Conservation (phyloP, 2,797 vertebrate species). For the Psittacula derbiana region DNA sequence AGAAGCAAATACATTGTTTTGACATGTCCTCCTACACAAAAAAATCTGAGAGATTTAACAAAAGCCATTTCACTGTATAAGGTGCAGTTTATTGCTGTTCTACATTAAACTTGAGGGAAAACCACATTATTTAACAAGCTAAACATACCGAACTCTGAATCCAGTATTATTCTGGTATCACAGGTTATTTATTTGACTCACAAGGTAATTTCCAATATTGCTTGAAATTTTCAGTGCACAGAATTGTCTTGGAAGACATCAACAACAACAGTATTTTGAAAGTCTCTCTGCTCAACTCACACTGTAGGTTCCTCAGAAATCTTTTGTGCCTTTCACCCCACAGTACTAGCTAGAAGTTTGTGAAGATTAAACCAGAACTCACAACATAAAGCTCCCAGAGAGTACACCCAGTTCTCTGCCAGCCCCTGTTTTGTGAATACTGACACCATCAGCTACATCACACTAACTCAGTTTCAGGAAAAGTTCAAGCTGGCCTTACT, state of each 20-base stretch:
- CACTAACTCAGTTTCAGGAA: background rate
- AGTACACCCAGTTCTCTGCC: background rate
- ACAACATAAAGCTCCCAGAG: background rate
- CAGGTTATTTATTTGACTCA: constrained; percentile 34
- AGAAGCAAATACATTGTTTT: constrained; percentile 26
- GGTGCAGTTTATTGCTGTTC: constrained; percentile 50
- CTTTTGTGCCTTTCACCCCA: background rate
- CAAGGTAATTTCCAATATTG: constrained; percentile 60
- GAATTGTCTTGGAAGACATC: background rate
- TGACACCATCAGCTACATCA: background rate
- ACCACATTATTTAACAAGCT: background rate
- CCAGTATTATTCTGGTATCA: constrained; percentile 25
- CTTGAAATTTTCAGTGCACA: constrained; percentile 53
- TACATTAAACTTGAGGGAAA: constrained; percentile 49
- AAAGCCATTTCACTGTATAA: constrained; percentile 25
- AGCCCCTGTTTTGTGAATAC: background rate
- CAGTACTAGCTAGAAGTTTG: background rate
- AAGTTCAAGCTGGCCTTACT: background rate
- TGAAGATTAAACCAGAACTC: background rate
- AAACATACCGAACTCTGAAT: constrained; percentile 54
- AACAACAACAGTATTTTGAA: background rate
- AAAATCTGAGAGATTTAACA: constrained; percentile 57
- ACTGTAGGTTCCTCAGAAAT: background rate
- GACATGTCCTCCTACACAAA: background rate
- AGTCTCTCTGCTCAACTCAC: background rate